A percentile compares a stretch with the other conserved stretches of the same genome.
Evolutionary conservation across 2,113 vertebrate genomes (phyloP).

Genomic region (Steatornis caripensis): DNA sequence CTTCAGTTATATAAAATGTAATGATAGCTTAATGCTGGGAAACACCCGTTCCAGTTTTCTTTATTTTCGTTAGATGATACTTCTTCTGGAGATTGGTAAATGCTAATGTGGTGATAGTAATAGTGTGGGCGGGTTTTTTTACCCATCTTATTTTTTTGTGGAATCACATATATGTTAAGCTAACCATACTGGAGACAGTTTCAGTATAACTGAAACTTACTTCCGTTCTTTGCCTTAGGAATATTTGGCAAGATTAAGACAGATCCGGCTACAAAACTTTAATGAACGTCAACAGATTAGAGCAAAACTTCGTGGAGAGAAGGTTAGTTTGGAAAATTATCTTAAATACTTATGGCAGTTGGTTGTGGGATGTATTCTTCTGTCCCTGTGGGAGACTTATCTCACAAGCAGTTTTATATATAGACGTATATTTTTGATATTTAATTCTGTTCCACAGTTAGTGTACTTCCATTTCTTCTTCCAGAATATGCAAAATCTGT

Average conservation of each 20-base stretch:
- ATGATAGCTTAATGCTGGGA: background rate
- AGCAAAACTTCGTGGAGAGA: constrained; percentile 93
- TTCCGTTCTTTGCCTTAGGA: constrained; percentile 73
- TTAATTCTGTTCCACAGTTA: background rate
- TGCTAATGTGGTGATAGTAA: background rate
- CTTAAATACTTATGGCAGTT: background rate
- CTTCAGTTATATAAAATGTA: background rate
- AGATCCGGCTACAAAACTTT: constrained; percentile 96
- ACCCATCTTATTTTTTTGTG: background rate
- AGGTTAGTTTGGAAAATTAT: constrained; percentile 73
- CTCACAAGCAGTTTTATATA: background rate
- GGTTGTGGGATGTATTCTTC: background rate
- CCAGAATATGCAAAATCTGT: background rate
- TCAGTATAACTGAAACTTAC: background rate
- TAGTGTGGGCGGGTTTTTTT: background rate
- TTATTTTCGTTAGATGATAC: background rate
- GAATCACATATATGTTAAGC: background rate
- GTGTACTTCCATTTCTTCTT: background rate
- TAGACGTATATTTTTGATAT: background rate
- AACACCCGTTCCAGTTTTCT: background rate
- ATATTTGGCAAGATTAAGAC: constrained; percentile 89
- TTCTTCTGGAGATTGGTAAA: background rate
- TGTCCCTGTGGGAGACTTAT: background rate
- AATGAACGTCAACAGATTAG: constrained; percentile 96
- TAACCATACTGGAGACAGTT: background rate